Base-by-base conservation (phyloP, 2,113 vertebrate genomes). In the Gambusia holbrooki region DNA sequence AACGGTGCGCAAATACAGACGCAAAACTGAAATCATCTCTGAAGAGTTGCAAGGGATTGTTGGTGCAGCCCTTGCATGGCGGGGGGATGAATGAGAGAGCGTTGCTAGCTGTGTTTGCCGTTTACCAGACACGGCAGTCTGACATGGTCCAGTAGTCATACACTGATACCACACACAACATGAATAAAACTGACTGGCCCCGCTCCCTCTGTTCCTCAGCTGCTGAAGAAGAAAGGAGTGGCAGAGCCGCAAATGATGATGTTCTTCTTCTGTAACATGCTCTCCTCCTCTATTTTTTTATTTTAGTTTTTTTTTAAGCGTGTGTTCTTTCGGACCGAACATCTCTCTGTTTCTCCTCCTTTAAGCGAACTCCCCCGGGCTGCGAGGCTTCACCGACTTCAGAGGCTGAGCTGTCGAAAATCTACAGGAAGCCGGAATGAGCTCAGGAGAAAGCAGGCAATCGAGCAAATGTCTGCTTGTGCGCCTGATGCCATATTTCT, bases 101-200 rank as follows among this genome's bases (percentile, higher is more conserved):
- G 37, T 77, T 30, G 61, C 64, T 76, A 69, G 71, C 32, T 27
- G 77, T 45, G 81, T 69, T 74, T 87, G 88, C 88, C 91, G 90
- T 92, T 92, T 92, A 89, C 85, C 88, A 92, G 90, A 92, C 81
- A 81, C 80, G 63, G 78, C 91, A 84, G 84, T 85, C 79, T 90
- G 85, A 88, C 90, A 94, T 76, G 92, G 85, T 94, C 89, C 92
- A 92, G 80, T 86, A 88, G 87, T 86, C 89, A 87, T 87, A 90
- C 88, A 92, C 90, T 90, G 89, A 94, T 90, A 93, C 93, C 89
- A 81, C 89, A 82, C 79, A 72, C 93, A 91, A 87, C 92, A 90
- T 93, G 93, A 95, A 94, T 94, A 94, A 93, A 94, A 93, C 90
- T 93, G 90, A 92, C 80, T 58, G 82, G 76, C 79, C 66, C 27